Conservation (phyloP, 2,888 invertebrate genomes). For the Eurytoma californica region DNA sequence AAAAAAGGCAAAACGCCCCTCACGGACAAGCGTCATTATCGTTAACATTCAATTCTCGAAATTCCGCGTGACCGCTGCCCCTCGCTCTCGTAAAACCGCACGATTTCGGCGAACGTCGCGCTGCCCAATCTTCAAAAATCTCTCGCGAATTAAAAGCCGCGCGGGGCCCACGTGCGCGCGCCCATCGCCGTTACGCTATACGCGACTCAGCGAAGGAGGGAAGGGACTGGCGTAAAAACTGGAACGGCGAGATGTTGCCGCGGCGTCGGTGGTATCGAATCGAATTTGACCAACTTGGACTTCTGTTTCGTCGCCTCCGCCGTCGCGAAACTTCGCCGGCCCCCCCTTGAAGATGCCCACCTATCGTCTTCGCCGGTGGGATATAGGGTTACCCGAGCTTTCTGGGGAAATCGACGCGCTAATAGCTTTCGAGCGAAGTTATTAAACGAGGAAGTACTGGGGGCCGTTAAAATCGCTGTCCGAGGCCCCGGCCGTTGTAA, state of each 20-base stretch:
- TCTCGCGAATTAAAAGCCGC: conserved; percentile 26
- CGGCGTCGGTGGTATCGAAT: conserved; percentile 24
- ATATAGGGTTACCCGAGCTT: conserved; percentile 21
- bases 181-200: too few species aligned
- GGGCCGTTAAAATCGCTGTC: conserved; percentile 32
- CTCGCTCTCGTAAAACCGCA: conserved; percentile 13
- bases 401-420: conserved; percentile 26
- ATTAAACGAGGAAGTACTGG: conserved; percentile 32
- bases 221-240: conserved; percentile 48
- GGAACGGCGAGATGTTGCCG: conserved; percentile 11
- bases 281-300: conserved; percentile 33
- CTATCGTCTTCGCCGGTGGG: neutral
- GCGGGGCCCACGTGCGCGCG: neutral
- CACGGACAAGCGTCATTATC: conserved; percentile 28
- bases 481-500: neutral
- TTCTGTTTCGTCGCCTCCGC: too few species aligned
- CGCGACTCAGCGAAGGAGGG: neutral
- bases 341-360: conserved; percentile 19
- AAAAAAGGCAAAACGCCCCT: neutral
- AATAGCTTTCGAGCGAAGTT: conserved; percentile 42
- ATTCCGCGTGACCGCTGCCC: conserved; percentile 3
- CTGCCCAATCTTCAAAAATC: conserved; percentile 25
- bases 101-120: neutral
- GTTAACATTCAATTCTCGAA: conserved; percentile 30
- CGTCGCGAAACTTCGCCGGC: neutral